Conservation (phyloP, 2,797 vertebrate genomes). For the Anguilla pacifica region DNA sequence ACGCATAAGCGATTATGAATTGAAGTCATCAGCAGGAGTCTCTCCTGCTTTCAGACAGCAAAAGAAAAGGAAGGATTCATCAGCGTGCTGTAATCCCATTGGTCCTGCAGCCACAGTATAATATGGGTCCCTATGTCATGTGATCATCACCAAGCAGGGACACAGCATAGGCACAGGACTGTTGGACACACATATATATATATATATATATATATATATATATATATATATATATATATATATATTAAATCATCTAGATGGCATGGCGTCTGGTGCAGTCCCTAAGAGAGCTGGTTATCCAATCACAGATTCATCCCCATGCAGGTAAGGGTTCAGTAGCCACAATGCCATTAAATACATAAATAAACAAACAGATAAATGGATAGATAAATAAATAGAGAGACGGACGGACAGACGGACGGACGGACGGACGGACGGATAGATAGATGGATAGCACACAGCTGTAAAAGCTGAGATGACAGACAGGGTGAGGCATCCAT, state of each 20-base stretch:
- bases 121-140: background rate
- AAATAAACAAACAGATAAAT: no score
- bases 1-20: constrained; percentile 52
- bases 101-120: constrained; percentile 16
- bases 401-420: no score
- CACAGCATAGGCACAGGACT: background rate
- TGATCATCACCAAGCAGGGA: background rate
- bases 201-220: no score
- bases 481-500: constrained; percentile 24
- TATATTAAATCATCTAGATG: no score
- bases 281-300: no score
- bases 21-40: constrained; percentile 39
- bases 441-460: background rate
- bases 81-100: constrained; percentile 20
- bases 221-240: background rate
- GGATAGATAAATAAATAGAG: no score
- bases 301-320: no score
- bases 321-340: no score
- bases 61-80: background rate
- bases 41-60: constrained; percentile 29
- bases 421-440: no score
- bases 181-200: background rate
- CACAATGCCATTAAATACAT: no score
- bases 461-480: background rate
- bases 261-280: no score